Conservation (phyloP, 2,888 invertebrate species). For the Diarsia brunnea region DNA sequence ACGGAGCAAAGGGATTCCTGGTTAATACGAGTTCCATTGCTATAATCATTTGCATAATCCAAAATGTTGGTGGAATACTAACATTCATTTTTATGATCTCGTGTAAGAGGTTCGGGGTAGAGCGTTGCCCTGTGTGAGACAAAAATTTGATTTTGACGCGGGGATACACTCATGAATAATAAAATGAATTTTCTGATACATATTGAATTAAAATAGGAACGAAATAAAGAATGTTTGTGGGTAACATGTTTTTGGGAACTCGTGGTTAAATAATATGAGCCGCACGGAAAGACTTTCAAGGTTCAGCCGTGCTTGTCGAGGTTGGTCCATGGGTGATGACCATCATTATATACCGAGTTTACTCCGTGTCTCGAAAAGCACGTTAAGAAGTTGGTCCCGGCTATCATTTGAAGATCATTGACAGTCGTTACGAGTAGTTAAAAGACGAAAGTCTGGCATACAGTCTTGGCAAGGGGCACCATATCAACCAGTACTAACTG, state of each 20-base stretch:
- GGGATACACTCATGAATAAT: conserved; percentile 70
- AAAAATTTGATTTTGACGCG: conserved; percentile 70
- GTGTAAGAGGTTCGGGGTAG: conserved; percentile 44
- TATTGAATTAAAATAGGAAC: conserved; percentile 57
- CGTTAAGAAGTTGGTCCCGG: too few relatives aligned
- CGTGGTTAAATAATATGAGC: too few relatives aligned
- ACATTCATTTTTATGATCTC: conserved; percentile 62
- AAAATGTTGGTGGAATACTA: conserved; percentile 60
- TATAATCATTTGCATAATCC: conserved; percentile 61
- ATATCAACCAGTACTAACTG: too few relatives aligned
- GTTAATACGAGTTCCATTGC: conserved; percentile 62
- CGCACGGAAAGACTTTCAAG: too few relatives aligned
- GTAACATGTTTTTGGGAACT: conserved; percentile 18
- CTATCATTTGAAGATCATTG: too few relatives aligned
- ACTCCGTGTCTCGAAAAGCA: too few relatives aligned
- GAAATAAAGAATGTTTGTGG: conserved; percentile 12
- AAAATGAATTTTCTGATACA: conserved; percentile 63
- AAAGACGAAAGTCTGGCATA: too few relatives aligned
- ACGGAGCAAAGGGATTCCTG: conserved; percentile 47
- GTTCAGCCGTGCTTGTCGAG: too few relatives aligned
- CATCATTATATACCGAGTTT: too few relatives aligned
- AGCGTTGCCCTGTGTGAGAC: conserved; percentile 44
- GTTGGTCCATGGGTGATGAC: too few relatives aligned
- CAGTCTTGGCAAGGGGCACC: too few relatives aligned
- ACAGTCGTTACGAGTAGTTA: too few relatives aligned